Conservation (phyloP, 1,140 invertebrate species). For the Acarapis woodi region DNA sequence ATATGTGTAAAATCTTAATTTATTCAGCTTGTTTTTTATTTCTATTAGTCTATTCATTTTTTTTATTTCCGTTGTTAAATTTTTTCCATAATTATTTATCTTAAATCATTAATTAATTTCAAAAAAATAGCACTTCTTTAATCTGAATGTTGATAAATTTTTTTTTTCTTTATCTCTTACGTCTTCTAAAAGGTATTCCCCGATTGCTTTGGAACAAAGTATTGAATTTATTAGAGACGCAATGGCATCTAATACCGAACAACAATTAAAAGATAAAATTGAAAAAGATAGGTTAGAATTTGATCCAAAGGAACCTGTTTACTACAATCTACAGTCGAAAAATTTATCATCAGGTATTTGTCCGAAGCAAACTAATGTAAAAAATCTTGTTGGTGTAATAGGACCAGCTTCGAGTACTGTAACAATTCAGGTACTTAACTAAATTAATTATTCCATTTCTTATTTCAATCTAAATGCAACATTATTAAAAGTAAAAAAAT, state of each 20-base stretch:
- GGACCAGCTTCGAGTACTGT: conserved; percentile 35
- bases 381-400: conserved; percentile 32
- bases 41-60: too few species aligned
- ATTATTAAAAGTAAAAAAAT: neutral
- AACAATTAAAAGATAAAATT: conserved; percentile 1
- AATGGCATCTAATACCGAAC: conserved; percentile 21
- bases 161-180: too few species aligned
- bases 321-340: neutral
- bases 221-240: conserved; percentile 39
- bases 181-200: too few species aligned
- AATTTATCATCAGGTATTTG: conserved; percentile 11
- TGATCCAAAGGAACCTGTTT: neutral
- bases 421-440: conserved; percentile 22
- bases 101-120: too few species aligned
- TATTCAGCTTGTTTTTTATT: too few species aligned
- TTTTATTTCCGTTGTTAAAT: too few species aligned
- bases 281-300: neutral
- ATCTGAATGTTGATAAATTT: too few species aligned
- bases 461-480: neutral
- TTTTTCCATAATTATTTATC: too few species aligned
- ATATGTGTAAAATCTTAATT: too few species aligned
- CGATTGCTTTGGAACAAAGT: conserved; percentile 42
- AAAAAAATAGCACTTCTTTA: too few species aligned
- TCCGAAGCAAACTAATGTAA: conserved; percentile 16
- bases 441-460: neutral